These are phyloP conservation scores for Priocnemis perturbator DNA, from an alignment of 2,888 invertebrate species.

Conservation along the genomic window DNA sequence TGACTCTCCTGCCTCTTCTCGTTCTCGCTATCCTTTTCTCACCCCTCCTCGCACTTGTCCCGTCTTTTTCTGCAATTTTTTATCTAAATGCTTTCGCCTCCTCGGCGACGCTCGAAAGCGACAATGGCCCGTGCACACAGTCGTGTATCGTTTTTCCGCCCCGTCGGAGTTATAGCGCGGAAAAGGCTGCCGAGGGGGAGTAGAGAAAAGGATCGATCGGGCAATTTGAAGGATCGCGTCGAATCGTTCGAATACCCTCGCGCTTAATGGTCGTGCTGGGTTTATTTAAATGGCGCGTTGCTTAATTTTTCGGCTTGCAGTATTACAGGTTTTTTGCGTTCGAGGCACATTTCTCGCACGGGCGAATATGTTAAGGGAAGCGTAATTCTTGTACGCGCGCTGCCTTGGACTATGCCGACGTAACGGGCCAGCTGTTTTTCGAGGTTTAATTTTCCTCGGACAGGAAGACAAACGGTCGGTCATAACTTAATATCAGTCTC, in stretches of 20 bases:
- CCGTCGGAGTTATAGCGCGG: constrained; percentile 1
- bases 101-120: constrained; percentile 42
- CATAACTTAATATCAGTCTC: constrained; percentile 67
- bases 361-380: too few species aligned
- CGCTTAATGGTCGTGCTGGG: neutral
- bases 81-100: constrained; percentile 58
- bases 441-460: constrained; percentile 57
- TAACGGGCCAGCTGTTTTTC: constrained; percentile 34
- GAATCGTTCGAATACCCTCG: too few species aligned
- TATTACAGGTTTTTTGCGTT: too few species aligned
- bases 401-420: constrained; percentile 24
- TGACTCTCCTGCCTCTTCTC: neutral
- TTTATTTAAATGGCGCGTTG: too few species aligned
- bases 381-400: too few species aligned
- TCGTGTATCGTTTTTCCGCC: constrained; percentile 32
- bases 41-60: constrained; percentile 4
- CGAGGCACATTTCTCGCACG: too few species aligned
- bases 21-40: neutral
- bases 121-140: constrained; percentile 39
- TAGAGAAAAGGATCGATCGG: constrained; percentile 1
- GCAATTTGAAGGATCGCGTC: neutral
- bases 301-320: too few species aligned
- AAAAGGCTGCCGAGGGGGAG: constrained; percentile 3
- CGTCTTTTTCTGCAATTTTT: constrained; percentile 59
- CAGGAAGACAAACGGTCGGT: constrained; percentile 59